Evolutionary conservation across 2,797 vertebrate genomes (phyloP), one percentile per base, ranked within the genome.

Genomic region (Agapornis canus): DNA sequence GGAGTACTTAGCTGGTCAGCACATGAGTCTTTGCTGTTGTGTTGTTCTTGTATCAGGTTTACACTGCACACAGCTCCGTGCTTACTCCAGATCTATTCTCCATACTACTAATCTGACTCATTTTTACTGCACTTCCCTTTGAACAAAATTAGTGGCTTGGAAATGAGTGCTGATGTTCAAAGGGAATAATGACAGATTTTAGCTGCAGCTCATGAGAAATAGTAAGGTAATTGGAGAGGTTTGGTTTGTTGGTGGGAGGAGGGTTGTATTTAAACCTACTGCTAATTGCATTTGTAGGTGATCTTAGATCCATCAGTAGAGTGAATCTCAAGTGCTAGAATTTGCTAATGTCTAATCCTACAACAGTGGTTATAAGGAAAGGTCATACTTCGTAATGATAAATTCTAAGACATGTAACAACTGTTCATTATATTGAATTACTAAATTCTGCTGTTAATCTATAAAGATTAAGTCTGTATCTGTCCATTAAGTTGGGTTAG

Each of bases 401-500:
- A 29, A 69, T 59, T 22, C 25, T 40, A 31, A 61, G n/a, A 73
- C 27, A 8, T 15, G 31, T 32, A 81, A 61, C 65, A 68, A 63
- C 47, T 94, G 29, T 47, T 92, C 16, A 10, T 10, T 91, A n/a
- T 59, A 63, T 57, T 16, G 13, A 49, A 40, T 71, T 69, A 32
- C 16, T 63, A 25, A 91, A 64, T 78, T 85, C 85, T 94, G 16
- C 21, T 68, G 20, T 89, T 66, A 17, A 35, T 80, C 68, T 89
- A 10, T 95, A 71, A 77, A 90, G 60, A 66, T 66, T 37, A 76
- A 60, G 26, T 26, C 31, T 56, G 10, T n/a, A 39, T n/a, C 51
- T 97, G 66, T 91, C 92, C 60, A 88, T 80, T 91, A 94, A 77
- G 92, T 95, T 97, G 94, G 75, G 26, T 96, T 54, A 29, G 13